Evolutionary conservation across 2,113 vertebrate genomes (phyloP), one percentile per base, ranked within the genome.

Genomic region (Centropus bengalensis): DNA sequence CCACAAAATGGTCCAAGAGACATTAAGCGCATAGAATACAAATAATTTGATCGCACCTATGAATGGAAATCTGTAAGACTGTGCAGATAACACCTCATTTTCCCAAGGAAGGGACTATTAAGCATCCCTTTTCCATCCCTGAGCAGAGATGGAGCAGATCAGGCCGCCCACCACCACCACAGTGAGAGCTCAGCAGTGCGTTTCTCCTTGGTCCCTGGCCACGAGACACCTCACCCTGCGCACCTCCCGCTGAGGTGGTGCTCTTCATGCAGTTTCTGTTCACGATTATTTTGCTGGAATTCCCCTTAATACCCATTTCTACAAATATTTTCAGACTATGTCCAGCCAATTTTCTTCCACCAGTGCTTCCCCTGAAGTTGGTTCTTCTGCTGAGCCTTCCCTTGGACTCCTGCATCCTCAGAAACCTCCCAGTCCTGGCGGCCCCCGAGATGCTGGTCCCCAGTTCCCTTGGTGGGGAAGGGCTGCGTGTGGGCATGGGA

Each of bases 101-200:
- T 63, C 80, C 59, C 18, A 20, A 13, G 33, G 2, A 2, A 47
- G 14, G 5, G 3, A 13, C 49, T 7, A 5, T 2, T 2, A 3
- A 49, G 6, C 13, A 23, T 40, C 74, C 23, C 11, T 69, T 58
- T 58, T 30, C 70, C 47, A 49, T 49, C 21, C 69, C 36, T 9
- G 16, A 27, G 10, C 24, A 12, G 13, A 10, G 0, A 0, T 2
- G 13, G 58, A n/a, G 9, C 0, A 15, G 42, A 32, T 18, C 1
- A 1, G 1, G 80, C 12, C 30, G 4, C 33, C 30, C 67, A 3
- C 5, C 2, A 16, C 24, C 51, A 14, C 24, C 58, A 2, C 8
- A 1, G 69, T 5, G 67, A 38, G 23, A 36, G 30, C 79, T 76
- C 5, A 1, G 5, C 47, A 2, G 40, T 23, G 80, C 64, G 12